phyloP scores from a whole-genome alignment of 2,113 vertebrate genomes.

The Sinocyclocheilus maitianheensis region DNA sequence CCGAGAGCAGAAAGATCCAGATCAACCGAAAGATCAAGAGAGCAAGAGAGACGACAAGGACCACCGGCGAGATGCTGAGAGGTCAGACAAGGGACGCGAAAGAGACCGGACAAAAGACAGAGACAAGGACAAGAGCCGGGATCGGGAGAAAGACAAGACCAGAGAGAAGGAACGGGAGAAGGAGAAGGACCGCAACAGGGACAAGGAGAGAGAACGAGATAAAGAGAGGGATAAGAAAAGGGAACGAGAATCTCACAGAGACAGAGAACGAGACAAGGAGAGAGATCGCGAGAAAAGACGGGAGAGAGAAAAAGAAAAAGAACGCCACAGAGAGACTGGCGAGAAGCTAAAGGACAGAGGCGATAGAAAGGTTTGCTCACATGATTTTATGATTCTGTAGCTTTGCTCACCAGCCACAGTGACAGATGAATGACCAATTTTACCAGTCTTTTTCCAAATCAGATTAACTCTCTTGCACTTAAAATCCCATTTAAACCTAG shows the following conservation, averaged over 20 bases:
- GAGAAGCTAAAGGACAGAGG: conserved; percentile 37
- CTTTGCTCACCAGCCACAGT: background rate
- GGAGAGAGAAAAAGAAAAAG: conserved; percentile 55
- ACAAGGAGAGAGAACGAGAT: conserved; percentile 55
- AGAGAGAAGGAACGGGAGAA: conserved; percentile 67
- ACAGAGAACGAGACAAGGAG: conserved; percentile 63
- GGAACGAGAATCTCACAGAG: conserved; percentile 55
- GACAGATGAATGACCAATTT: background rate
- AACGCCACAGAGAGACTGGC: conserved; percentile 62
- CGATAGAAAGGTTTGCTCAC: conserved; percentile 62
- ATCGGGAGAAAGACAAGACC: conserved; percentile 71
- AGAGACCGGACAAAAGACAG: conserved; percentile 68
- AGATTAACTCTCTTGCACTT: background rate
- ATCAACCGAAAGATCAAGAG: conserved; percentile 76
- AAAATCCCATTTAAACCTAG: background rate
- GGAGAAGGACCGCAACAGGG: conserved; percentile 37
- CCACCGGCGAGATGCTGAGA: conserved; percentile 67
- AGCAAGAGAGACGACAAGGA: conserved; percentile 71
- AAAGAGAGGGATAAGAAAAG: conserved; percentile 60
- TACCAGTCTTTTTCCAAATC: background rate
- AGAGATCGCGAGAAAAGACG: conserved; percentile 50
- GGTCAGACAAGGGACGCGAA: conserved; percentile 67
- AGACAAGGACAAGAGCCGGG: conserved; percentile 64
- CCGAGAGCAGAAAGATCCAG: conserved; percentile 77
- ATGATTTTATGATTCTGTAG: background rate